These are phyloP conservation scores for Botia kubotai DNA, from an alignment of 2,797 vertebrate genomes.

Conservation along the genomic window DNA sequence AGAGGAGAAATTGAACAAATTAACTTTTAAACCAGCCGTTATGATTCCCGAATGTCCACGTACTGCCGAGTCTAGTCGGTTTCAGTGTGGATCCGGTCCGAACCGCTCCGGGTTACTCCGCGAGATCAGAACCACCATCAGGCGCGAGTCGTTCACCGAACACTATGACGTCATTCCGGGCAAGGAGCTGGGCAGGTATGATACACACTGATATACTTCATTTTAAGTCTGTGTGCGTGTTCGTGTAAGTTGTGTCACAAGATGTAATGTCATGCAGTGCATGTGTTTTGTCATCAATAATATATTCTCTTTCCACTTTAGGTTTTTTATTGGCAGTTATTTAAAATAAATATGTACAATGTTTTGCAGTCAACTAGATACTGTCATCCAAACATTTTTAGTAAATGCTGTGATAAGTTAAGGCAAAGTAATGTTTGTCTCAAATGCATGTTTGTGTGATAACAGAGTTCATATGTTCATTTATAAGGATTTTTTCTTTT, in stretches of 20 bases:
- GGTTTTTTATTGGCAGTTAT: not conserved
- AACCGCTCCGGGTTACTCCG: slow-evolving; percentile 74
- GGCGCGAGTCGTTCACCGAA: slow-evolving; percentile 81
- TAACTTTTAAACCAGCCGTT: slow-evolving; percentile 67
- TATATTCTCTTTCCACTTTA: slow-evolving; percentile 9
- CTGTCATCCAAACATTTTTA: not conserved
- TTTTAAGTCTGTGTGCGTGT: slow-evolving; percentile 20
- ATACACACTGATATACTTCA: not conserved
- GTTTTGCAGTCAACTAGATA: not conserved
- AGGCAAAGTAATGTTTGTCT: not conserved
- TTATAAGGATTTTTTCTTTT: not conserved
- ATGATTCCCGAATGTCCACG: slow-evolving; percentile 74
- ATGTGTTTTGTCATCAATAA: not conserved
- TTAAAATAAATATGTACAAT: not conserved
- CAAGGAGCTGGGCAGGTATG: slow-evolving; percentile 88
- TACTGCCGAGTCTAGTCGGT: slow-evolving; percentile 49
- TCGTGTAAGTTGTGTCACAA: not conserved
- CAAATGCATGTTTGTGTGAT: not conserved
- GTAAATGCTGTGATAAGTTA: not conserved
- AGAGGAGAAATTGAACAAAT: not conserved
- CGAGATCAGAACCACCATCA: slow-evolving; percentile 79
- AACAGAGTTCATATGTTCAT: not conserved
- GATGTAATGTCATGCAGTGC: not conserved
- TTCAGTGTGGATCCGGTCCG: slow-evolving; percentile 50
- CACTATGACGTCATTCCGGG: slow-evolving; percentile 85